Evolutionary conservation across 2,888 invertebrate species (phyloP), one percentile per base, ranked within the genome.

Genomic region (Drosophila prolongata): DNA sequence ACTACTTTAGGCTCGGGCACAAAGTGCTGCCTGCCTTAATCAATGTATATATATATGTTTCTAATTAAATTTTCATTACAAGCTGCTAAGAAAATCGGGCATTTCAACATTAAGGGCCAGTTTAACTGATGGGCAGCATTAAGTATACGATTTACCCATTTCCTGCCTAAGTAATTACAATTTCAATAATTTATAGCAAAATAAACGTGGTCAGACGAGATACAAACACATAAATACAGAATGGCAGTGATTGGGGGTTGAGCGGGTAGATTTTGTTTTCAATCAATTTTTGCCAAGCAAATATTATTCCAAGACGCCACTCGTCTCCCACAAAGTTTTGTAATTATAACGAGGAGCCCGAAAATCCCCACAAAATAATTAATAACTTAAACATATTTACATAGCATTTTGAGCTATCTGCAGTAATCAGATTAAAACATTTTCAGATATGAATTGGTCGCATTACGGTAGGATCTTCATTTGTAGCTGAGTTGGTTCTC

Each of bases 131-230:
- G 44, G 44, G 46, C 58, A 52, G 66, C 30, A 69, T 58, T 78
- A 64, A 40, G 42, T 37, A 58, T 58, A 19, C 52, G 40, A 30
- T 24, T 50, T 70, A 55, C 62, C 60, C 72, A 73, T 73, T 73
- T 73, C 71, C 72, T 78, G 73, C 78, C 78, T 77, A 85, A 79
- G 81, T 88, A 85, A 88, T 88, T 88, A 82, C 60, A 75, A 78
- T 79, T 85, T 88, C 79, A 88, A 87, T 87, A 87, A 88, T 87
- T 88, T 80, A 88, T 84, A 50, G 72, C 64, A 81, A 73, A 79
- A 71, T 68, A 81, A 77, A 80, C 76, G 76, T 55, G 56, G 50
- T 55, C 60, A 58, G 69, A 50, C 38, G 61, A 56, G 59, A 68
- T 65, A 66, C 62, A 65, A 47, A 56, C 53, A 64, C 46, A 40